Base-by-base conservation (phyloP, 2,888 invertebrate genomes). In the Taenaris catops region DNA sequence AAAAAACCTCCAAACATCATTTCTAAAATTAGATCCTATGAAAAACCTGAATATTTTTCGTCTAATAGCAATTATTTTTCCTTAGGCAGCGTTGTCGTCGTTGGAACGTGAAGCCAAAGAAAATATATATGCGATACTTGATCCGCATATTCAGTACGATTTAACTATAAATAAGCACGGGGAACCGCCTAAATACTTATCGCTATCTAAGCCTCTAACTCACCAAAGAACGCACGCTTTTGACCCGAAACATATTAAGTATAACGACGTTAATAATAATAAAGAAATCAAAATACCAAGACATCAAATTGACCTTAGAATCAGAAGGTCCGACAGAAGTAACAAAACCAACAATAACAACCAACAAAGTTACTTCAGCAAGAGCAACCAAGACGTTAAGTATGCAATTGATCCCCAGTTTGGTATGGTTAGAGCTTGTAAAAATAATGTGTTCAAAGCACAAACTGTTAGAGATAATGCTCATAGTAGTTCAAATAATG, bases 61-160 rank as follows among this genome's bases (percentile, higher is more conserved):
- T n/a, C n/a, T n/a, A n/a, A n/a, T n/a, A n/a, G n/a, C n/a, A n/a
- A 29, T 34, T 21, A 24, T 41, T 48, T 55, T 53, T 42, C 12
- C 57, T 58, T 62, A 87, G 87, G 84, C 81, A 64, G 78, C 81
- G 60, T 64, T 81, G 49, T 60, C 76, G 60, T 74, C 86, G 67
- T 66, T 86, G 74, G 86, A 83, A 69, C 75, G 65, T 75, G 76
- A 80, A 83, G 86, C 87, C 78, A 87, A 87, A 83, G 87, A 87
- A 65, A 87, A 87, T 65, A 86, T 87, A 43, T 87, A 87, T 73
- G 86, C 87, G 72, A 80, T 87, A 50, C 58, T 87, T 55, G 87
- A 87, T 55, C 87, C 87, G 65, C 86, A 84, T 68, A 78, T 87
- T 63, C 86, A 87, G 59, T 87, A 87, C 67, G 87, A 87, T 64